Conservation (phyloP, 2,888 invertebrate genomes). For the Malachius bipustulatus region DNA sequence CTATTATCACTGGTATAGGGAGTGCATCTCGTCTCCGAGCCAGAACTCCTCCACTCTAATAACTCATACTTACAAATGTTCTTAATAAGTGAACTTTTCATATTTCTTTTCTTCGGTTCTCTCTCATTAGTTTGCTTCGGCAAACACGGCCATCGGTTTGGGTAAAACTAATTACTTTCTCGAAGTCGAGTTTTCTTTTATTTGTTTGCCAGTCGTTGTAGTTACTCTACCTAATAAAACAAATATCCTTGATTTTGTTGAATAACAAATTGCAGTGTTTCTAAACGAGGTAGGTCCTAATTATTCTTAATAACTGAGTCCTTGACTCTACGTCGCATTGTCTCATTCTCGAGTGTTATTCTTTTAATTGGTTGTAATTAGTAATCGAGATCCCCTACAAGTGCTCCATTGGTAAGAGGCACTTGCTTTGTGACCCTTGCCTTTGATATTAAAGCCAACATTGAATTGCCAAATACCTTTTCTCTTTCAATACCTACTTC, state of each 20-base stretch:
- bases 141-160: conserved; percentile 28
- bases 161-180: conserved; percentile 29
- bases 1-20: conserved; percentile 20
- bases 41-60: conserved; percentile 26
- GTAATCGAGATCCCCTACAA: conserved; percentile 17
- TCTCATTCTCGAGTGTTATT: conserved; percentile 1
- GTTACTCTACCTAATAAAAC: no score
- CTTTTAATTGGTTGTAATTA: conserved; percentile 19
- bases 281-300: no score
- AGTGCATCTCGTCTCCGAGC: conserved; percentile 16
- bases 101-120: conserved; percentile 28
- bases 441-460: conserved; percentile 8
- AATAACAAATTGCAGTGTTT: no score
- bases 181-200: not conserved
- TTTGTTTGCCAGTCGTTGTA: not conserved
- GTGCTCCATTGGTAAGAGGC: conserved; percentile 12
- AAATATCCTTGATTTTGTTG: no score
- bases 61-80: conserved; percentile 27
- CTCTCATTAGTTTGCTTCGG: conserved; percentile 26
- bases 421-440: conserved; percentile 8
- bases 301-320: no score
- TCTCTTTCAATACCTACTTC: no score
- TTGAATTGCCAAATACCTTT: no score
- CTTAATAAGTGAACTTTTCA: conserved; percentile 36
- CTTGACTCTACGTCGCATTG: no score